A percentile compares a stretch with the other conserved stretches of the same genome.
phyloP scores from a whole-genome alignment of 2,113 vertebrate species.

The Salvator merianae region DNA sequence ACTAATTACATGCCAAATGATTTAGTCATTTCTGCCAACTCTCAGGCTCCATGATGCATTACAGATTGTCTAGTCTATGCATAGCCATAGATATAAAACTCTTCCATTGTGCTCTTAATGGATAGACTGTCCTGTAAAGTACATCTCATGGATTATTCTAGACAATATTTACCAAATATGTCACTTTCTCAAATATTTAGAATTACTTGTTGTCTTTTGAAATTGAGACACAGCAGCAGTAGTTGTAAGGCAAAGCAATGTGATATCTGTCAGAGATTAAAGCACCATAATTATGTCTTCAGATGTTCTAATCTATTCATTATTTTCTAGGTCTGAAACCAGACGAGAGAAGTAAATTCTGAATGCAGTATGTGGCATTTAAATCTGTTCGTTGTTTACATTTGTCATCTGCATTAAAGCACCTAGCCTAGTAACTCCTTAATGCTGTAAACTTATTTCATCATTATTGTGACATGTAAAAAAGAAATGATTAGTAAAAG shows the following conservation, averaged over 20 bases:
- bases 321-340: conserved; percentile 71
- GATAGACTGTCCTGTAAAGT: conserved; percentile 30
- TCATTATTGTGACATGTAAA: background rate
- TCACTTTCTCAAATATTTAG: conserved; percentile 56
- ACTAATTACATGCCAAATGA: background rate
- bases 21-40: background rate
- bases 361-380: conserved; percentile 64
- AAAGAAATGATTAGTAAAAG: background rate
- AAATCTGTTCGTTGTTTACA: conserved; percentile 63
- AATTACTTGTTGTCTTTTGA: conserved; percentile 38
- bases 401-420: conserved; percentile 69
- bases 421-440: conserved; percentile 26
- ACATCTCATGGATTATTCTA: conserved; percentile 39
- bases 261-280: conserved; percentile 75
- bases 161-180: conserved; percentile 69
- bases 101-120: conserved; percentile 55
- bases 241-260: conserved; percentile 54
- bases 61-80: conserved; percentile 36
- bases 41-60: conserved; percentile 33
- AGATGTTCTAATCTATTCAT: conserved; percentile 78
- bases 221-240: conserved; percentile 58
- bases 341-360: conserved; percentile 70
- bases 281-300: conserved; percentile 77
- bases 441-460: background rate
- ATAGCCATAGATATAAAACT: conserved; percentile 48